Base-by-base conservation (phyloP, 2,888 invertebrate genomes). In the Drosophila pseudotakahashii region DNA sequence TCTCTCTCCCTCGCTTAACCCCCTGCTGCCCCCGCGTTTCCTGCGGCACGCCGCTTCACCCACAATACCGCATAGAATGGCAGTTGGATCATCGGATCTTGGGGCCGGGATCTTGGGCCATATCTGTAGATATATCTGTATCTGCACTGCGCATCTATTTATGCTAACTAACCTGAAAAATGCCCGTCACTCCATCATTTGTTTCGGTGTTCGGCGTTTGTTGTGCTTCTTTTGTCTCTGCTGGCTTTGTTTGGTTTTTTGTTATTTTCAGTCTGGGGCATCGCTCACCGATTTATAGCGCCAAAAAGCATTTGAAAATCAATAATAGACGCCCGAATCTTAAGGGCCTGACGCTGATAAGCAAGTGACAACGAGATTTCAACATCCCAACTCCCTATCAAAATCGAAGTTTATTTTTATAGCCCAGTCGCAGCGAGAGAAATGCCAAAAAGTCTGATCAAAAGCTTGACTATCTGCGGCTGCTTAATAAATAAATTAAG, bases 131-230 rank as follows among this genome's bases (percentile, higher is more conserved):
- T 7, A 30, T 57, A 26, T 55, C 34, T 42, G 41, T 77, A 77
- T 80, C 75, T 81, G 77, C 79, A 79, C 79, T 76, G 74, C 72
- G 85, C 79, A 84, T 82, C 84, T 87, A 70, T 77, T 82, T 87
- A 84, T 82, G 82, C 70, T 64, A 86, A 81, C 77, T 69, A 82
- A 73, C 57, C 72, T 50, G 66, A 77, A 70, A 79, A 79, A 73
- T 73, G 75, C 63, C 81, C 66, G 84, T 79, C 81, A 81, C 79
- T 77, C 66, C 53, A 57, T 50, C 58, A 63, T 68, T 59, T 73
- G 63, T 64, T 48, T 69, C 44, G 50, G 69, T 79, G 47, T 50
- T 50, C 68, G 55, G 54, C 53, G 53, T 58, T 72, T 57, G 64
- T 51, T 71, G 50, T 72, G 50, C 50, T 39, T 57, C 57, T 44